Conservation (phyloP, 2,113 vertebrate species). For the Felis catus region DNA sequence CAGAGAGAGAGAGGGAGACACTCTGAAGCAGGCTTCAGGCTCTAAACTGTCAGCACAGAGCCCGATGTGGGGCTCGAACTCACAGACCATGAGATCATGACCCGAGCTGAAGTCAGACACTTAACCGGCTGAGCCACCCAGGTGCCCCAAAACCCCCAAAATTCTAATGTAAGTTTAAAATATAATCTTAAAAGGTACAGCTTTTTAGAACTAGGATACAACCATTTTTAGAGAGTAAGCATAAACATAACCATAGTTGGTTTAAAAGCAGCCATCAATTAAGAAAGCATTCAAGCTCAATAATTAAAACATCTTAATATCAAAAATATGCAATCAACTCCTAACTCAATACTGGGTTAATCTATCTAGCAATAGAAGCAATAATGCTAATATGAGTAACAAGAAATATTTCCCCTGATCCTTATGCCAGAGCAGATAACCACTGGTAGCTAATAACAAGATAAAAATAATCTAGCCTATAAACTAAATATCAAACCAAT, state of each 20-base stretch:
- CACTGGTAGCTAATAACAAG: background rate
- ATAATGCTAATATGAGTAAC: background rate
- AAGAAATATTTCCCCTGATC: background rate
- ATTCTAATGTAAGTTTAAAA: background rate
- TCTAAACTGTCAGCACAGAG: too few species aligned
- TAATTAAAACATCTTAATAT: background rate
- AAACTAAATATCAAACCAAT: background rate
- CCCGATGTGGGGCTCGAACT: too few species aligned
- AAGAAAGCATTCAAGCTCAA: background rate
- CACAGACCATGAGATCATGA: too few species aligned
- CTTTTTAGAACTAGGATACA: background rate
- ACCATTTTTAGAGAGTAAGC: background rate
- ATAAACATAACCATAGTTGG: background rate
- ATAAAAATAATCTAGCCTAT: background rate
- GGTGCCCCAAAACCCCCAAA: background rate
- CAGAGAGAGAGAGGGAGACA: too few species aligned
- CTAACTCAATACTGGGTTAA: background rate
- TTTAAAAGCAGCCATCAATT: conserved; percentile 40
- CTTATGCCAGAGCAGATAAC: background rate
- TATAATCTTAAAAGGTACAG: background rate
- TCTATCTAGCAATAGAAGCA: background rate
- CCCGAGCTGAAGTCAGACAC: too few species aligned
- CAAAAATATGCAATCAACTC: background rate
- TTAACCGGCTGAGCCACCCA: too few species aligned
- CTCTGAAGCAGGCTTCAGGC: too few species aligned